Evolutionary conservation across 2,113 vertebrate genomes (phyloP), one percentile per base, ranked within the genome.

Genomic region (Orthonyx spaldingii): DNA sequence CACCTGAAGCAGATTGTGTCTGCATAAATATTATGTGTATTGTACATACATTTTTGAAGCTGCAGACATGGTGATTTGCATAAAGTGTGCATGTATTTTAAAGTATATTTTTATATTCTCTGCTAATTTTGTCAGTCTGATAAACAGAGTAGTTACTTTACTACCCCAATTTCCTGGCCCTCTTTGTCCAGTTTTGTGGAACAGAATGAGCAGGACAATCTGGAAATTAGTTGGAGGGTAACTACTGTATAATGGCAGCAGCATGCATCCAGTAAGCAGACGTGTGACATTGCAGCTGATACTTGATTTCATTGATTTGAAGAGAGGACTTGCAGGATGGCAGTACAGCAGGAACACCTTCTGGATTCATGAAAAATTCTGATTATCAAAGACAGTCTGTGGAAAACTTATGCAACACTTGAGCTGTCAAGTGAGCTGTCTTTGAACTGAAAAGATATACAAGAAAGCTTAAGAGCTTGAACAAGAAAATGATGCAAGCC

Each of bases 381-480:
- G 57, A 81, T 71, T 52, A 84, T 93, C 60, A 42, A 92, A 84
- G 70, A 61, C 82, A 82, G 30, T 59, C 89, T 92, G 86, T 83
- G 70, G 53, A 94, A 90, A 71, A 83, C 13, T 77, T 79, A 89
- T 21, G 39, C 84, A 96, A 61, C 65, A 49, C 11, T 87, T 59
- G 63, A 94, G 65, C 90, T 39, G 28, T 78, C 55, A 87, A 92
- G 41, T 84, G 79, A 89, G 65, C 47, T 83, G 30, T 94, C 84
- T 96, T 88, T 93, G 86, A 96, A 66, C 56, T 66, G 91, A 89
- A 92, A 93, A 94, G 81, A 93, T 44, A 77, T 26, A 75, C 13
- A 56, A 68, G 15, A 95, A 69, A 49, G 27, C 47, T 91, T 56
- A 90, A 88, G 32, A 91, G 47, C 68, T 93, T 90, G 50, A 89